phyloP scores from a whole-genome alignment of 92 coral and sea anemone species.

The Palythoa grandiflora region DNA sequence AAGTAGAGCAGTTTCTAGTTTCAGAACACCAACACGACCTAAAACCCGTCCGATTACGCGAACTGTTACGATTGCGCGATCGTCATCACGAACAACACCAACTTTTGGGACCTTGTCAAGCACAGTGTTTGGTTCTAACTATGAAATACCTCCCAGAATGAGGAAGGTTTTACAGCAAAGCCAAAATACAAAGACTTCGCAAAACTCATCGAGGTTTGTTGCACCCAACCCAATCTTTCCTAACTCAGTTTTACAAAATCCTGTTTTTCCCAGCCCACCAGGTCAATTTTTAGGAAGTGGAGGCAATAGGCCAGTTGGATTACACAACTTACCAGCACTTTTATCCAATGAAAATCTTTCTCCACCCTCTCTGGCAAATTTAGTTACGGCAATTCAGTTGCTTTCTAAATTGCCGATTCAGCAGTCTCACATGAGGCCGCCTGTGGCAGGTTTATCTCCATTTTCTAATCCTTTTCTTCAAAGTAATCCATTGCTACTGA shows the following conservation, averaged over 20 bases:
- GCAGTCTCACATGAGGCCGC: not conserved
- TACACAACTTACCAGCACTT: not conserved
- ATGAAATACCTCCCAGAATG: constrained; percentile 41
- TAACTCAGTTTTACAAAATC: constrained; percentile 1
- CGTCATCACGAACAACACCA: constrained; percentile 10
- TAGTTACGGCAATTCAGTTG: not conserved
- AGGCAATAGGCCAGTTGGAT: not conserved
- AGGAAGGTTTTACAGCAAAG: constrained; percentile 25
- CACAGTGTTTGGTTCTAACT: constrained; percentile 34
- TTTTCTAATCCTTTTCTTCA: not conserved
- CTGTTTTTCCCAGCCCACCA: not conserved
- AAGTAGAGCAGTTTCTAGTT: constrained; percentile 31
- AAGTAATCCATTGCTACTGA: not conserved
- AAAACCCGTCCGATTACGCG: constrained; percentile 40
- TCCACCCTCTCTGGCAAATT: not conserved
- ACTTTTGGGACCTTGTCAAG: constrained; percentile 9
- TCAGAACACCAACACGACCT: constrained; percentile 27
- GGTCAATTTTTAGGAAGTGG: not conserved
- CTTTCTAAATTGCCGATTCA: not conserved
- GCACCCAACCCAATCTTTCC: constrained; percentile 1
- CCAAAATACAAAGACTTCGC: not conserved
- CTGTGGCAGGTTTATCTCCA: not conserved
- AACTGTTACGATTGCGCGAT: constrained; percentile 14
- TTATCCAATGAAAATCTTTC: not conserved
- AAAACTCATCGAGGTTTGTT: constrained; percentile 36